Conservation (phyloP, 2,113 vertebrate genomes). For the Marmota monax region DNA sequence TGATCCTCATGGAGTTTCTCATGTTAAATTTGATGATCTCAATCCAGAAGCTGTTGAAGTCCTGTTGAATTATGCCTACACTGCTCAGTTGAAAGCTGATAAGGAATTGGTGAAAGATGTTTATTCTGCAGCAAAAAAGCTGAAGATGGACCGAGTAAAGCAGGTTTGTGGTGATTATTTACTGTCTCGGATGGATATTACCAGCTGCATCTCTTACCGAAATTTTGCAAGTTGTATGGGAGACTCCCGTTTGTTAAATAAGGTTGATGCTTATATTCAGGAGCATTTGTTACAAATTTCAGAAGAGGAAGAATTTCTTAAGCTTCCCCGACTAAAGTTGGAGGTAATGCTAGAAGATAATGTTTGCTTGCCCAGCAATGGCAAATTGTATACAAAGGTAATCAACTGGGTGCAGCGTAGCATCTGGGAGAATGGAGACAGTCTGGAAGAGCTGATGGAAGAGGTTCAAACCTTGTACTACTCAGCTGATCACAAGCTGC, state of each 20-base stretch:
- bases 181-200: conserved; percentile 95
- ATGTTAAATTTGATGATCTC: conserved; percentile 98
- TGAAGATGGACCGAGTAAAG: conserved; percentile 99
- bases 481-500: conserved; percentile 99
- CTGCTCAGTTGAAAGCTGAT: conserved; percentile 99
- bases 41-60: conserved; percentile 98
- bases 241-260: conserved; percentile 93
- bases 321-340: conserved; percentile 98
- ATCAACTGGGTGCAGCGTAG: conserved; percentile 99
- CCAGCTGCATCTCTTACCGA: conserved; percentile 97
- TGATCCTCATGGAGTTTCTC: conserved; percentile 95
- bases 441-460: conserved; percentile 97
- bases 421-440: conserved; percentile 98
- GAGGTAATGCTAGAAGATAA: conserved; percentile 99
- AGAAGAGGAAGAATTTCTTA: conserved; percentile 98
- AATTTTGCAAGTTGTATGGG: conserved; percentile 97
- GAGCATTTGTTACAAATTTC: conserved; percentile 97
- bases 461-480: conserved; percentile 99
- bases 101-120: conserved; percentile 98
- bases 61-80: conserved; percentile 98
- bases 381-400: conserved; percentile 99
- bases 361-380: conserved; percentile 96
- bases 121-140: conserved; percentile 97
- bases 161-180: conserved; percentile 99
- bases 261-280: conserved; percentile 96